A percentile compares a stretch with the other conserved stretches of the same genome.
phyloP scores from a whole-genome alignment of 2,797 vertebrate species.

The Chloroceryle amazona region DNA sequence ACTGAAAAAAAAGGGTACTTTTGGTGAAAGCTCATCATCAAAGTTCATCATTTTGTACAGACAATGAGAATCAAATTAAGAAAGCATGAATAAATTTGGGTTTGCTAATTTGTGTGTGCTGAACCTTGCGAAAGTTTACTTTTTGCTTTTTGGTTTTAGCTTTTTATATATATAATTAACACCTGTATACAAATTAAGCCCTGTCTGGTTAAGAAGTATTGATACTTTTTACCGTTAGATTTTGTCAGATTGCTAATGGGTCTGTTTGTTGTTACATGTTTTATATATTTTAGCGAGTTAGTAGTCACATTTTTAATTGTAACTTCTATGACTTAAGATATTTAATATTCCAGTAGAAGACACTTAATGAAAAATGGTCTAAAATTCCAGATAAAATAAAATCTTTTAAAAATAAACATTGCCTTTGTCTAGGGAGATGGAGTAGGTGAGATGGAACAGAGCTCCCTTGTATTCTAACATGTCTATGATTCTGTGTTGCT shows the following conservation, averaged over 20 bases:
- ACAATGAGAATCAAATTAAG: neutral
- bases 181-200: neutral
- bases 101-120: neutral
- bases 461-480: neutral
- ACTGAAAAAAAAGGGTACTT: neutral
- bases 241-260: neutral
- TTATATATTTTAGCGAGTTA: neutral
- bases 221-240: neutral
- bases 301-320: neutral
- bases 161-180: neutral
- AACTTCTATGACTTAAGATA: neutral
- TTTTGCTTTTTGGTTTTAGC: neutral
- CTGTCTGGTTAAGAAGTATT: neutral
- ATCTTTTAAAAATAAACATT: neutral
- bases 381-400: neutral
- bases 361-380: neutral
- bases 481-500: neutral
- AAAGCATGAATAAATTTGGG: neutral
- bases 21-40: neutral
- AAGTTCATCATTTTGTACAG: neutral
- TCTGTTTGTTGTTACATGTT: neutral
- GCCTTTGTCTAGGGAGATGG: neutral
- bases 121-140: neutral
- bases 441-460: neutral
- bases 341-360: neutral